These are phyloP conservation scores for Halichoerus grypus DNA, from an alignment of 2,113 vertebrate species.

Conservation along the genomic window DNA sequence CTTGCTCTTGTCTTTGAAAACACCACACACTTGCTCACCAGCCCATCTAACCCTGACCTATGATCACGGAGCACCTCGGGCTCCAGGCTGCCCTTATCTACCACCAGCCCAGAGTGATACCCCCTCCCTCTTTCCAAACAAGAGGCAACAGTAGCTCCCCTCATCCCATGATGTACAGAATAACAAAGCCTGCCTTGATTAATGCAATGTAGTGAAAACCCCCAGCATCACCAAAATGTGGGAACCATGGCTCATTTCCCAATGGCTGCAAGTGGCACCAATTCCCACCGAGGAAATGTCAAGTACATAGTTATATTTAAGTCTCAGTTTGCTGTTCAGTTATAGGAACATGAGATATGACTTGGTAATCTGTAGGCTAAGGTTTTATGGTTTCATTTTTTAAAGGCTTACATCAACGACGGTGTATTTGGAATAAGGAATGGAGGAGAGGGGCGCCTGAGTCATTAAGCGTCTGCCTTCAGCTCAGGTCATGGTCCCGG, in stretches of 20 bases:
- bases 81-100: not conserved
- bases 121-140: not conserved
- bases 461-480: too few relatives aligned
- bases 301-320: not conserved
- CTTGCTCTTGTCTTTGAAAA: not conserved
- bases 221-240: not conserved
- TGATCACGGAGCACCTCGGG: not conserved
- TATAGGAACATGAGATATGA: not conserved
- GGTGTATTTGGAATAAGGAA: conserved; percentile 15
- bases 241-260: not conserved
- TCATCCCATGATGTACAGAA: not conserved
- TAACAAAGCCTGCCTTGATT: not conserved
- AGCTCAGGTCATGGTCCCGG: too few relatives aligned
- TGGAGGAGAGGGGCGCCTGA: not conserved
- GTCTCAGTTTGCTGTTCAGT: not conserved
- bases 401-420: not conserved
- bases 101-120: not conserved
- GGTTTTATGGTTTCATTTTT: not conserved
- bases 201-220: not conserved
- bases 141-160: not conserved
- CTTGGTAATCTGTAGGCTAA: not conserved
- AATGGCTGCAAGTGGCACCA: not conserved
- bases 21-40: not conserved
- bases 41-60: not conserved
- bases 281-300: not conserved